Conservation (phyloP, 2,888 invertebrate species). For the Eristalinus aeneus region DNA sequence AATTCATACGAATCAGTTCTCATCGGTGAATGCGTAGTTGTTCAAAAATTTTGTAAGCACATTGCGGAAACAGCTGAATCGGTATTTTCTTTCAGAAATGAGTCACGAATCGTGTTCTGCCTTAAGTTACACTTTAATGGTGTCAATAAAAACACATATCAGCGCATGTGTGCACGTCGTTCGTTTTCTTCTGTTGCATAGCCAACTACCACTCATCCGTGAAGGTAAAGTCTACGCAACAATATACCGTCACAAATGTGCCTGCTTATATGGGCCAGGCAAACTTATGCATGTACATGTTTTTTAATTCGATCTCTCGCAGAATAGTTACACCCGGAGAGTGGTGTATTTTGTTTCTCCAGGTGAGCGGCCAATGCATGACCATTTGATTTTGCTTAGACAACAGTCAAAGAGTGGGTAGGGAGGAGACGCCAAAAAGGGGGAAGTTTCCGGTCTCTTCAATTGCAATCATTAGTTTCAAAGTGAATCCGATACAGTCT, state of each 20-base stretch:
- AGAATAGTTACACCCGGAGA: conserved; percentile 13
- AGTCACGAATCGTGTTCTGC: not conserved
- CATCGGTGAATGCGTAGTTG: not conserved
- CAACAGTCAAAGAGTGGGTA: conserved; percentile 12
- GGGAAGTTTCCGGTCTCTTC: conserved; percentile 50
- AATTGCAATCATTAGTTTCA: conserved; percentile 14
- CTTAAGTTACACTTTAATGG: not conserved
- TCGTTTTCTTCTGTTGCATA: not conserved
- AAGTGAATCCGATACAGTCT: conserved; percentile 42
- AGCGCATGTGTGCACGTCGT: not conserved
- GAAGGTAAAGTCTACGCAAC: conserved; percentile 21
- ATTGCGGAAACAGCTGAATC: not conserved
- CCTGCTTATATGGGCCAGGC: conserved; percentile 15
- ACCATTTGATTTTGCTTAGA: not conserved
- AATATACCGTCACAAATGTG: not conserved
- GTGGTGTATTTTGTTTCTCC: conserved; percentile 37
- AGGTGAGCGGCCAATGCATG: not conserved
- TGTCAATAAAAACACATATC: not conserved
- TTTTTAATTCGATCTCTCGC: conserved; percentile 32
- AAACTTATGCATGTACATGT: not conserved
- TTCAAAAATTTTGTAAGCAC: not conserved
- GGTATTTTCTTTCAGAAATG: not conserved
- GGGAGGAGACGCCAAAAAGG: not conserved
- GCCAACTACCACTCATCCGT: not conserved
- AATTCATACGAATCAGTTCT: not conserved